Evolutionary conservation across 2,797 vertebrate genomes (phyloP).

Genomic region (Lagodon rhomboides): DNA sequence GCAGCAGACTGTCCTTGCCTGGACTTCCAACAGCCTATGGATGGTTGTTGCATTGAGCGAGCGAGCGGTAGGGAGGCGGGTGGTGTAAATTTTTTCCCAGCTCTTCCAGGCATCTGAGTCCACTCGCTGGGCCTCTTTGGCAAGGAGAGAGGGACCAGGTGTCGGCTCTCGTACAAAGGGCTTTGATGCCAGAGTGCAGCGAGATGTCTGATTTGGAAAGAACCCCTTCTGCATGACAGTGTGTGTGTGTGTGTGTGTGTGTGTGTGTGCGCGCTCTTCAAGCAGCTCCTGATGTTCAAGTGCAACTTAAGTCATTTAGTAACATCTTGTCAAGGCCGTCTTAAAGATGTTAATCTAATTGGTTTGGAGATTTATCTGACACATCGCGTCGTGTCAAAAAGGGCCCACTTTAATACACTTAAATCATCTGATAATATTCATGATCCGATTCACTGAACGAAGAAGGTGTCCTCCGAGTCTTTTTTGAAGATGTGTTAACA

Average conservation of each 20-base stretch:
- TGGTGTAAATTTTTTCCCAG: conserved; percentile 63
- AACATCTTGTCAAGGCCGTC: conserved; percentile 19
- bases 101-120: conserved; percentile 79
- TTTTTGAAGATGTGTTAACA: background rate
- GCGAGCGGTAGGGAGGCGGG: conserved; percentile 57
- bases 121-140: conserved; percentile 77
- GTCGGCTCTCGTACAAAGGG: conserved; percentile 73
- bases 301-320: conserved; percentile 33
- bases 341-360: conserved; percentile 24
- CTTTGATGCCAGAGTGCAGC: conserved; percentile 80
- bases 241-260: conserved; percentile 12
- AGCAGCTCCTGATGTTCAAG: conserved; percentile 35
- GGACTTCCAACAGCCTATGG: conserved; percentile 49
- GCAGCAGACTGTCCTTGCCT: conserved; percentile 51
- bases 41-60: conserved; percentile 56
- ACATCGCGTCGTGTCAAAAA: conserved; percentile 1
- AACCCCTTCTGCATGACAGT: conserved; percentile 65
- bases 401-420: background rate
- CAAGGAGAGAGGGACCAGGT: conserved; percentile 81
- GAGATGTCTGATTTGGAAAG: conserved; percentile 71
- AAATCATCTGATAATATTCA: background rate
- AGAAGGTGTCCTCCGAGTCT: background rate
- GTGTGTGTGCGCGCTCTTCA: conserved; percentile 25
- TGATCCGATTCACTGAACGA: conserved; percentile 5
- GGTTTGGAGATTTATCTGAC: conserved; percentile 1